Evolutionary conservation across 1,140 invertebrate genomes (phyloP).

Genomic region (Aphaenogaster floridana): DNA sequence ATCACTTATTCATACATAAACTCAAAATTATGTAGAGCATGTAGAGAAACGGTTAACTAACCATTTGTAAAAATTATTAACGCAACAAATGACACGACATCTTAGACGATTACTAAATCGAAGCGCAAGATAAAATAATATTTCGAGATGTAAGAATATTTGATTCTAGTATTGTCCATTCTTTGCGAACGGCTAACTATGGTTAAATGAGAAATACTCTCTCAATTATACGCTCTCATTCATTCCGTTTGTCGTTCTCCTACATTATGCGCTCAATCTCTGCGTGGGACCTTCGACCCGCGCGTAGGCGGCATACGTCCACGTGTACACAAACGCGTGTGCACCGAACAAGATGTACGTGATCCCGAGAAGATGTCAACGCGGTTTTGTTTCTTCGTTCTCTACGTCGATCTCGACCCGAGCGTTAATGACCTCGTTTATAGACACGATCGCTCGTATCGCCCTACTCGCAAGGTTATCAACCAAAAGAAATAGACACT

Average conservation of each 20-base stretch:
- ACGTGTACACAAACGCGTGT: conserved; percentile 16
- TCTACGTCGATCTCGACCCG: background rate
- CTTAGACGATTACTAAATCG: background rate
- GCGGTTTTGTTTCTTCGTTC: conserved; percentile 35
- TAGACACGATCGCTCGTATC: conserved; percentile 6
- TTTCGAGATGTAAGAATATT: background rate
- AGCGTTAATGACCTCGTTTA: conserved; percentile 32
- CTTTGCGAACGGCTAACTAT: background rate
- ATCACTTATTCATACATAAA: background rate
- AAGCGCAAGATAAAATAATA: background rate
- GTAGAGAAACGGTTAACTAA: background rate
- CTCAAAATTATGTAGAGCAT: background rate
- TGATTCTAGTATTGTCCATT: background rate
- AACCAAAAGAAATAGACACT: background rate
- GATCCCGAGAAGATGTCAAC: background rate
- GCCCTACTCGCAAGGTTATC: background rate
- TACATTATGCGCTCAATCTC: conserved; percentile 63
- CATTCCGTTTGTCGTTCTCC: conserved; percentile 37
- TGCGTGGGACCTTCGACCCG: conserved; percentile 70
- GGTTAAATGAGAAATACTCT: conserved; percentile 38
- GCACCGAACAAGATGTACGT: conserved; percentile 39
- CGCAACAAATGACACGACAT: background rate
- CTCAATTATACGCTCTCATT: conserved; percentile 52
- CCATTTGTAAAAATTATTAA: background rate
- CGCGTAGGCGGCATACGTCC: conserved; percentile 64